Evolutionary conservation across 2,797 vertebrate species (phyloP).

Genomic region (Acanthiza pusilla): DNA sequence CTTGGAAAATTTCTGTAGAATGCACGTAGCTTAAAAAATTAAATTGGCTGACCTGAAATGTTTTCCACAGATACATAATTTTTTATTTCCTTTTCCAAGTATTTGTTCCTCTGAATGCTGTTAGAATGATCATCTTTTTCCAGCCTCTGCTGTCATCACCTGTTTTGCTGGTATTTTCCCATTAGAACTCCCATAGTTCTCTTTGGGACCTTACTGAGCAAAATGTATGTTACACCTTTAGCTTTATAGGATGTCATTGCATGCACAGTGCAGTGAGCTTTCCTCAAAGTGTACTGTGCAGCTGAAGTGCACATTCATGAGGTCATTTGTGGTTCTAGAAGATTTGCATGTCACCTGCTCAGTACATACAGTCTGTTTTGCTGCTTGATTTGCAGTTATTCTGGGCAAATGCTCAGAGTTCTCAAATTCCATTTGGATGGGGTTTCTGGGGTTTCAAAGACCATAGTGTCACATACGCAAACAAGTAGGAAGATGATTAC

Average conservation of each 20-base stretch:
- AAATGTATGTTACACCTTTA: not conserved
- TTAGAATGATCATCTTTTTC: not conserved
- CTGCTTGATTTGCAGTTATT: not conserved
- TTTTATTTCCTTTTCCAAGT: not conserved
- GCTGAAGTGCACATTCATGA: not conserved
- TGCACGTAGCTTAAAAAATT: not conserved
- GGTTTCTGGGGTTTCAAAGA: not conserved
- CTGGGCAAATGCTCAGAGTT: not conserved
- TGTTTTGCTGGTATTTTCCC: not conserved
- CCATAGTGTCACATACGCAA: not conserved
- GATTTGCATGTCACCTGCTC: not conserved
- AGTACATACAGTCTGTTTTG: not conserved
- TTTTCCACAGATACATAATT: not conserved
- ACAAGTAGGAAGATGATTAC: not conserved
- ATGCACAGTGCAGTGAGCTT: not conserved
- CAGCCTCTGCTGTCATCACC: not conserved
- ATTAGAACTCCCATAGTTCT: not conserved
- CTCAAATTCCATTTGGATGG: not conserved
- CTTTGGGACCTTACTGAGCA: not conserved
- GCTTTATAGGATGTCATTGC: not conserved
- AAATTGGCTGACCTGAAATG: not conserved
- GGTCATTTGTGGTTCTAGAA: not conserved
- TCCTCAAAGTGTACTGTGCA: not conserved
- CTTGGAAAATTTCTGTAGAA: not conserved
- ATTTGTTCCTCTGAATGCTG: not conserved